These are phyloP conservation scores for Chamaea fasciata DNA, from an alignment of 2,113 vertebrate species.

Conservation along the genomic window DNA sequence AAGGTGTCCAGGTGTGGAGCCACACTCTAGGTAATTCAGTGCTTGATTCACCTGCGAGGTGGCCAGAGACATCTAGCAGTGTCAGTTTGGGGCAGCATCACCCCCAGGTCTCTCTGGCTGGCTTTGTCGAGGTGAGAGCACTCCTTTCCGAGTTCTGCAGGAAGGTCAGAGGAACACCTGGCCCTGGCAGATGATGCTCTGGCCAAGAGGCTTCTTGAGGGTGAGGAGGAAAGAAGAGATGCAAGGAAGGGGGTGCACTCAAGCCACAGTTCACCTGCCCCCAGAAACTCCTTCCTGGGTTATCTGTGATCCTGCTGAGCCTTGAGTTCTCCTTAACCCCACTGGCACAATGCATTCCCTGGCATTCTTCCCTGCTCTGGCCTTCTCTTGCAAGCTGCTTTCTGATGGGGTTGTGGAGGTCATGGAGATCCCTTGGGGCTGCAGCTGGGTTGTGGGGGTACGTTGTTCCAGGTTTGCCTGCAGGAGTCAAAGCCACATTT, in stretches of 20 bases:
- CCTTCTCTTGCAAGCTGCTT: neutral
- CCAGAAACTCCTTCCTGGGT: neutral
- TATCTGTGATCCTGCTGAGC: neutral
- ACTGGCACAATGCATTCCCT: neutral
- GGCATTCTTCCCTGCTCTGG: neutral
- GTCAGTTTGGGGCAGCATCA: neutral
- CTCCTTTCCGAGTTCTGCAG: neutral
- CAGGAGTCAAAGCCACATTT: neutral
- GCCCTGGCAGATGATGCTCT: rapidly evolving
- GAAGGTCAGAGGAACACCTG: neutral
- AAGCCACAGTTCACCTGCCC: neutral
- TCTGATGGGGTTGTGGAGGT: neutral
- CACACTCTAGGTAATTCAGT: neutral
- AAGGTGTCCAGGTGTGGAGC: neutral
- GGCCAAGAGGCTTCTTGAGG: neutral
- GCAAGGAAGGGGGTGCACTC: neutral
- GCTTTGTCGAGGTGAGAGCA: neutral
- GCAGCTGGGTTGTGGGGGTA: neutral
- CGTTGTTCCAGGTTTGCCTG: neutral
- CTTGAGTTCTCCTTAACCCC: neutral
- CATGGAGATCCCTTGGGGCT: neutral
- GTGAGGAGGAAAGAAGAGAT: neutral
- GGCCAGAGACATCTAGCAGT: rapidly evolving
- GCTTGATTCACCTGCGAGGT: neutral
- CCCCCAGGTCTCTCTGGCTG: neutral